Base-by-base conservation (phyloP, 2,888 invertebrate genomes). In the Ormyrus labotus region DNA sequence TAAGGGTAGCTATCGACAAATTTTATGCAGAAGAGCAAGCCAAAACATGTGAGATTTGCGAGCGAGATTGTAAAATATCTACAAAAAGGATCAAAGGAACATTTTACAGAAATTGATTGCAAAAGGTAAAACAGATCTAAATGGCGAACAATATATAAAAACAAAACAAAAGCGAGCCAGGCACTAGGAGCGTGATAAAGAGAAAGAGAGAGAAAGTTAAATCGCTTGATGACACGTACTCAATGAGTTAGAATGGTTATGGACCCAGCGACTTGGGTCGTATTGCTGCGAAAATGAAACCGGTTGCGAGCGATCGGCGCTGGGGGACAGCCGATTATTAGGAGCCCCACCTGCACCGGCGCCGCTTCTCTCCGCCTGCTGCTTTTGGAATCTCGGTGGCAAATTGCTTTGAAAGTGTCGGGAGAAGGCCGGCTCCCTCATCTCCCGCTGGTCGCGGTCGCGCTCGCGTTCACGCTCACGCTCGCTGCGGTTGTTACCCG, bases 361-460 rank as follows among this genome's bases (percentile, higher is more conserved):
- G 19, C 83, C 77, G 75, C 86, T 86, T 77, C 90, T 89, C 82
- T 91, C 94, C 83, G 93, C 93, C 86, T 96, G 96, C 86, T 96
- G 95, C 86, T 95, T 95, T 86, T 95, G 94, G 91, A 97, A 96
- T 80, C 97, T 93, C 13, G 97, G 97, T 74, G 97, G 97, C 87
- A 97, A 93, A 91, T 96, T 95, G 71, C 93, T 94, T 90, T 96
- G 96, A 91, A 96, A 96, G 84, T 94, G 94, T 86, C 95, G 93
- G 7, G 95, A 94, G 89, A 95, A 96, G 50, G 92, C 93, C 1
- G 93, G 92, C 84, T 93, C 94, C 74, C 93, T 92, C 51, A 92
- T 91, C 61, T 92, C 93, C 53, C 92, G 91, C 83, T 87, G 87
- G 75, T 89, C 88, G 50, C 88, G 86, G 74, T 89, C 89, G 73